phyloP scores from a whole-genome alignment of 2,888 invertebrate genomes.

The Apotomis turbidana region DNA sequence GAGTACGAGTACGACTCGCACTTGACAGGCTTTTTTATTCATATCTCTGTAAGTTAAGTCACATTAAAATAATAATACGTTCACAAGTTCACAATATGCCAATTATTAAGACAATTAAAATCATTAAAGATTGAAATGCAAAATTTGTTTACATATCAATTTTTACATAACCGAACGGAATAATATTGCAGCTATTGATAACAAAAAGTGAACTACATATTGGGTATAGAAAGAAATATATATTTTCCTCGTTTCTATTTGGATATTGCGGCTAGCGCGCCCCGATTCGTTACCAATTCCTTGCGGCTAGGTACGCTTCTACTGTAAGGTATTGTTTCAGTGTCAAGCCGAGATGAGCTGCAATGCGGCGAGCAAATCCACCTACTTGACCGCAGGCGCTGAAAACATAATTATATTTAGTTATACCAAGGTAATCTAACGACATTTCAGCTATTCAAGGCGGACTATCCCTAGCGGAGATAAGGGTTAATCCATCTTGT shows the following conservation, averaged over 20 bases:
- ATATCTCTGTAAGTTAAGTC: too few species aligned
- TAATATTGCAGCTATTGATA: too few species aligned
- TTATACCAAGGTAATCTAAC: constrained; percentile 6
- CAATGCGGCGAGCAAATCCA: constrained; percentile 14
- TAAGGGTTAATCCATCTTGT: constrained; percentile 22
- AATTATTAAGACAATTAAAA: too few species aligned
- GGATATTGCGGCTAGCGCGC: background rate
- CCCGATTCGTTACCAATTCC: background rate
- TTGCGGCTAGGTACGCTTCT: background rate
- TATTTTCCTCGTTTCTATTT: background rate
- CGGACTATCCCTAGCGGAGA: constrained; percentile 14
- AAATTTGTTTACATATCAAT: too few species aligned
- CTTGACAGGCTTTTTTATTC: too few species aligned
- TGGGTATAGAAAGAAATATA: background rate
- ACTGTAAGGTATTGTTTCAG: background rate
- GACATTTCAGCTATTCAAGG: background rate
- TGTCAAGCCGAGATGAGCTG: constrained; percentile 19
- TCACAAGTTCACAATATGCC: too few species aligned
- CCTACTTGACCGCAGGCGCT: background rate
- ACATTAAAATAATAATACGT: too few species aligned
- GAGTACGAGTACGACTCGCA: too few species aligned
- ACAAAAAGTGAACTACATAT: too few species aligned
- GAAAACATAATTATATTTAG: background rate
- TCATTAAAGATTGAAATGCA: too few species aligned
- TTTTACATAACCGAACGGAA: too few species aligned